Percentiles rank a stretch among this genome's conserved stretches.
phyloP scores from a whole-genome alignment of 2,113 vertebrate genomes.

The Ciconia stormi region DNA sequence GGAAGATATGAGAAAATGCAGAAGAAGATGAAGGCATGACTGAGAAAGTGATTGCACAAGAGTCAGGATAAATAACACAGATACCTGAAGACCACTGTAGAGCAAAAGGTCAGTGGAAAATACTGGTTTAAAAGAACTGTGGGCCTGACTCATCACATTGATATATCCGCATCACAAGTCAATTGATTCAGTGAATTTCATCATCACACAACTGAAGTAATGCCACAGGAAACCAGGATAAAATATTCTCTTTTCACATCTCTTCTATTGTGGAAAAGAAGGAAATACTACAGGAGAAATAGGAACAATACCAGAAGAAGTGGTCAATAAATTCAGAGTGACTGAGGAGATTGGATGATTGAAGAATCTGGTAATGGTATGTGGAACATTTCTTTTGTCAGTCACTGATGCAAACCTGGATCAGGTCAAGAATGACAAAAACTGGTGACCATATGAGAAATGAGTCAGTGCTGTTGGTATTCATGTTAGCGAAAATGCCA shows the following conservation, averaged over 20 bases:
- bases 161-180: not conserved
- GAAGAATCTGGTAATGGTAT: conserved; percentile 19
- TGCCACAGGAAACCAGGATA: not conserved
- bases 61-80: not conserved
- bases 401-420: not conserved
- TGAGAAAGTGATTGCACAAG: not conserved
- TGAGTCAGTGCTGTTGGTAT: conserved; percentile 33
- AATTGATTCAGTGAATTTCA: not conserved
- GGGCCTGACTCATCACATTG: not conserved
- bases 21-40: not conserved
- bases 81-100: not conserved
- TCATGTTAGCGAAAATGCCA: conserved; percentile 7
- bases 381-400: conserved; percentile 41
- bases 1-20: not conserved
- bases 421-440: conserved; percentile 28
- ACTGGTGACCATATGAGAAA: conserved; percentile 31
- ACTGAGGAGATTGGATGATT: conserved; percentile 42
- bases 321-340: conserved; percentile 28
- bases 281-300: not conserved
- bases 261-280: not conserved
- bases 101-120: not conserved
- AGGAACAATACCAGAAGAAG: conserved; percentile 20
- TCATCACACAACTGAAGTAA: not conserved
- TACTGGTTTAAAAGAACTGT: not conserved
- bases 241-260: not conserved